A percentile compares a stretch with the other conserved stretches of the same genome.
These are phyloP conservation scores for Heliothis subflexa DNA, from an alignment of 1,140 invertebrate genomes.

Conservation along the genomic window DNA sequence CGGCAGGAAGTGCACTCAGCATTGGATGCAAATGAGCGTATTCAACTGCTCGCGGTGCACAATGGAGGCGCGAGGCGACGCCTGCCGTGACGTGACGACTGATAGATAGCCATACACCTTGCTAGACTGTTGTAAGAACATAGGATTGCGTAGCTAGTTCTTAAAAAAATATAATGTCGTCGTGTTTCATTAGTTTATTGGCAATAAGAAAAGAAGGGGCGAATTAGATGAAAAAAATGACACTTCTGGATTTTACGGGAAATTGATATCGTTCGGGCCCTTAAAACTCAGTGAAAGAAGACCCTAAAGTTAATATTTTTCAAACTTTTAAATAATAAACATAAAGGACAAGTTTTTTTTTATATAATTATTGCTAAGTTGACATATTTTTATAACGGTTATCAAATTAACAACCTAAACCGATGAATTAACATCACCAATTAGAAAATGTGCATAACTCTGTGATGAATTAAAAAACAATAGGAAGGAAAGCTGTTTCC, in stretches of 20 bases:
- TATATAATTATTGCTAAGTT: no score
- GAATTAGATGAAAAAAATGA: no score
- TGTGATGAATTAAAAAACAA: constrained; percentile 23
- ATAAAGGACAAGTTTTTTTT: no score
- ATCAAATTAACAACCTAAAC: not conserved
- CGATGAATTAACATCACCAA: not conserved
- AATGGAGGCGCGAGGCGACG: constrained; percentile 20
- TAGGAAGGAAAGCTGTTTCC: constrained; percentile 31
- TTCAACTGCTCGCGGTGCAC: constrained; percentile 4
- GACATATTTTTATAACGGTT: not conserved
- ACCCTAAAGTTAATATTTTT: no score
- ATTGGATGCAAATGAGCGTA: constrained; percentile 41
- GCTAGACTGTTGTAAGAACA: not conserved
- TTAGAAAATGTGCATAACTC: constrained; percentile 26
- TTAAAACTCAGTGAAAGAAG: no score
- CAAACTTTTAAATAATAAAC: no score
- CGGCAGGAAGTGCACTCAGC: constrained; percentile 31
- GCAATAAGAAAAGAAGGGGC: no score
- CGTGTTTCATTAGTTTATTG: no score
- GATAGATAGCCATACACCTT: constrained; percentile 1
- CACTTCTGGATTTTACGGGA: no score
- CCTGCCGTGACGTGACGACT: not conserved
- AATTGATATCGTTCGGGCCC: no score
- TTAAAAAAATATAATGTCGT: no score
- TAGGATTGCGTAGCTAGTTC: no score